Evolutionary conservation across 2,888 invertebrate genomes (phyloP), one percentile per base, ranked within the genome.

Genomic region (Anarsia innoxiella): DNA sequence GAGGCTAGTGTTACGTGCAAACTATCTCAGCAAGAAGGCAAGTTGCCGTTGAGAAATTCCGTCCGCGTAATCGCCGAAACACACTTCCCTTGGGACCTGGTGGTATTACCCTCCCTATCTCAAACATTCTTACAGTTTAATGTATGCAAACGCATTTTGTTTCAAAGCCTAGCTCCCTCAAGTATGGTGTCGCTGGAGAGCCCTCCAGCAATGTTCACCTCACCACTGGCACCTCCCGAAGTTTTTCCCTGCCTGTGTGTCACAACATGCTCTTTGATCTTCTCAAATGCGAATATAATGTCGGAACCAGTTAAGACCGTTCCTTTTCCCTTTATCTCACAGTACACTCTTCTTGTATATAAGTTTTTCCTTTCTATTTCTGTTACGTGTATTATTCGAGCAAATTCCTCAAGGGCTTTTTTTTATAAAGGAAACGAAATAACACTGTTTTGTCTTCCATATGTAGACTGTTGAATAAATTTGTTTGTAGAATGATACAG

Each of bases 141-240:
- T 83, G 76, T 84, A 84, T 84, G 84, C 83, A 84, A 84, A 84
- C 83, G 83, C 83, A 84, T 83, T 84, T 84, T 84, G 83, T 84
- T 83, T 80, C 83, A 80, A 83, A 84, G 82, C 77, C 72, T 73
- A 59, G 71, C 70, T 75, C 83, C 79, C 82, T 73, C 66, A 70
- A 71, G 75, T 59, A 74, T 66, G 75, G 74, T 70, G 74, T 77
- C 77, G 70, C 67, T 70, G 48, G 59, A 71, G 69, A 64, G 64
- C 80, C 83, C 79, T 74, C 70, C 37, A 66, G 80, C 76, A 53
- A 48, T 58, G 66, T 59, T 67, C 69, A 67, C 72, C 66, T 75
- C 56, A 53, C 62, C 57, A 53, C 60, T 49, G 50, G 41, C 44
- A 45, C 51, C 51, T 64, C 50, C 63, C 58, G 44, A 76, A 78